Evolutionary conservation across 2,888 invertebrate species (phyloP).

Genomic region (Coelogynopora nodosa): DNA sequence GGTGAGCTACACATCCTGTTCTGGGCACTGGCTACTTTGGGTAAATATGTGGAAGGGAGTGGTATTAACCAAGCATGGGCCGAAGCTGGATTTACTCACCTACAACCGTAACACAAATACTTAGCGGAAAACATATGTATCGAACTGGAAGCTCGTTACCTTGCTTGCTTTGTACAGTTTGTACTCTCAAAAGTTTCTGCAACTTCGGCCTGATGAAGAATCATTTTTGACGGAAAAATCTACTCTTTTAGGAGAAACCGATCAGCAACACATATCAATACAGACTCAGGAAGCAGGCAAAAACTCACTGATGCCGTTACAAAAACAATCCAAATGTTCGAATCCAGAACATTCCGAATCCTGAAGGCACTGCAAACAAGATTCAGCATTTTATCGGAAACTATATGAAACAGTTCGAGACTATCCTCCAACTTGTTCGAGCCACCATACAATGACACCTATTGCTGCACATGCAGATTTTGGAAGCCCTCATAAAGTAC

Average conservation of each 20-base stretch:
- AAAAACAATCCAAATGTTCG: not conserved
- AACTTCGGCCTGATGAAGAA: conserved; percentile 36
- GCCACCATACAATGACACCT: not conserved
- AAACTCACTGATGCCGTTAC: not conserved
- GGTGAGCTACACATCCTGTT: not conserved
- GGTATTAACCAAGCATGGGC: not conserved
- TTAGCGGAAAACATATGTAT: conserved; percentile 44
- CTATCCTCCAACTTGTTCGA: conserved; percentile 37
- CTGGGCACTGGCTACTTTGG: conserved; percentile 18
- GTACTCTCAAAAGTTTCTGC: conserved; percentile 41
- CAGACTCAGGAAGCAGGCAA: not conserved
- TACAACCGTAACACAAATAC: conserved; percentile 42
- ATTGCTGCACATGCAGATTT: not conserved
- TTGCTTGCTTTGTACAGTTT: conserved; percentile 39
- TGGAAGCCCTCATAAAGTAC: conserved; percentile 35
- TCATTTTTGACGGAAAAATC: conserved; percentile 13
- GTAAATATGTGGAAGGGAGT: conserved; percentile 18
- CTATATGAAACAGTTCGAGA: conserved; percentile 42
- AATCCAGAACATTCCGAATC: not conserved
- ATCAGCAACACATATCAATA: not conserved
- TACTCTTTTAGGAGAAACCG: conserved; percentile 38
- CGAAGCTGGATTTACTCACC: conserved; percentile 43
- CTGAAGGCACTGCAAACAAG: conserved; percentile 29
- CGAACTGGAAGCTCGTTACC: conserved; percentile 35
- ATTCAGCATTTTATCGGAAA: conserved; percentile 33